Conservation (phyloP, 1,140 invertebrate genomes). For the Mya arenaria region DNA sequence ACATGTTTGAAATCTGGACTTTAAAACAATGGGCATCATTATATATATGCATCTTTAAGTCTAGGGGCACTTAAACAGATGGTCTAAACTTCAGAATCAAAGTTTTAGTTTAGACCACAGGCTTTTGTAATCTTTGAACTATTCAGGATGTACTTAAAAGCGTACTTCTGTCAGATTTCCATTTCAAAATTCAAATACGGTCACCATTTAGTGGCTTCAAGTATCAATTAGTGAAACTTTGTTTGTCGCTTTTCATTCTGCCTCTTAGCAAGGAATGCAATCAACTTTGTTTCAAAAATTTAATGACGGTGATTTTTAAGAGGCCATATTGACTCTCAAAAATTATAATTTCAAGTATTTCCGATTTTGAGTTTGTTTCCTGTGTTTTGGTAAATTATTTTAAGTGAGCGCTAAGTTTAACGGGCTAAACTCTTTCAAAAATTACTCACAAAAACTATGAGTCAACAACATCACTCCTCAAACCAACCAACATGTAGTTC, state of each 20-base stretch:
- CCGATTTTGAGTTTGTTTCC: conserved; percentile 21
- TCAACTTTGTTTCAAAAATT: conserved; percentile 43
- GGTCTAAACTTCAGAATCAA: not conserved
- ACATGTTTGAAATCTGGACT: not conserved
- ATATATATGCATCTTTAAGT: not conserved
- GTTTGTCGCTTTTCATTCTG: conserved; percentile 12
- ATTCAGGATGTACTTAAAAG: conserved; percentile 37
- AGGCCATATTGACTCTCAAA: conserved; percentile 23
- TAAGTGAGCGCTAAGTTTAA: too few species aligned
- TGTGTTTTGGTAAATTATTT: too few species aligned
- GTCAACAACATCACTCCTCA: too few species aligned
- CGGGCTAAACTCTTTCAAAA: too few species aligned
- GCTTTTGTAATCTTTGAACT: conserved; percentile 36
- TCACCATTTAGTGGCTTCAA: conserved; percentile 30
- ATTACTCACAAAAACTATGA: too few species aligned
- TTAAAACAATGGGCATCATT: not conserved
- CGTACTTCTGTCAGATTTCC: conserved; percentile 33
- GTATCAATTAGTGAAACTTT: conserved; percentile 39
- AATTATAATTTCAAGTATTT: conserved; percentile 36
- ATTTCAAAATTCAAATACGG: conserved; percentile 47
- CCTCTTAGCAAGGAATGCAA: conserved; percentile 40
- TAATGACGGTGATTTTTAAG: conserved; percentile 53
- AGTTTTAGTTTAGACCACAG: conserved; percentile 5
- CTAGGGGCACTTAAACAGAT: not conserved
- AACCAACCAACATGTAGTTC: too few species aligned